These are phyloP conservation scores for Eptesicus fuscus DNA, from an alignment of 2,113 vertebrate genomes.

Conservation along the genomic window DNA sequence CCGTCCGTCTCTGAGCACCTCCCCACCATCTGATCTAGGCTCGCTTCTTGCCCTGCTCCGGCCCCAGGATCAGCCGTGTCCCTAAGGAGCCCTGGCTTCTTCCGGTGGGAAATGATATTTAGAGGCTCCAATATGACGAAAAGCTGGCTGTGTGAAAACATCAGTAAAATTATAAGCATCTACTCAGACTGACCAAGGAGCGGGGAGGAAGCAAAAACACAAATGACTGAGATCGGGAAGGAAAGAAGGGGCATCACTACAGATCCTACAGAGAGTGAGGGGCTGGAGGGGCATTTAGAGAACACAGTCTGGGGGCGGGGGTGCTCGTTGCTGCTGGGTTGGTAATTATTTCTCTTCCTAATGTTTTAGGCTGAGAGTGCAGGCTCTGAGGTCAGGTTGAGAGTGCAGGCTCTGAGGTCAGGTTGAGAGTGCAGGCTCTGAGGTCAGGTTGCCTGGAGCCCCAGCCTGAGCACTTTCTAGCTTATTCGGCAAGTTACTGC, in stretches of 20 bases:
- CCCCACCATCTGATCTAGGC: not conserved
- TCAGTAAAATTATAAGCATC: not conserved
- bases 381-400: too few relatives aligned
- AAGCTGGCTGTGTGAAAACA: not conserved
- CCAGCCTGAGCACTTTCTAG: not conserved
- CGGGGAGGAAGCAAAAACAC: not conserved
- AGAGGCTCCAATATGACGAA: not conserved
- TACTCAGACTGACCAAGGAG: not conserved
- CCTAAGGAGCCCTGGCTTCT: not conserved
- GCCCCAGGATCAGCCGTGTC: not conserved
- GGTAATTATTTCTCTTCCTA: not conserved
- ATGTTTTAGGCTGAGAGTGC: too few relatives aligned
- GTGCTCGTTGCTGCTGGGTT: not conserved
- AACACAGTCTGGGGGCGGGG: not conserved
- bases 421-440: not conserved
- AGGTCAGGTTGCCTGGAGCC: not conserved
- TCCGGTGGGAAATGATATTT: not conserved
- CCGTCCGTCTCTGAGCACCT: accelerated
- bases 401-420: too few relatives aligned
- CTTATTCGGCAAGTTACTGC: not conserved
- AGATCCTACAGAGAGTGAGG: not conserved
- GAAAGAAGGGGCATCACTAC: not conserved
- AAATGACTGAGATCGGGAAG: accelerated
- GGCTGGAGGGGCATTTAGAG: not conserved
- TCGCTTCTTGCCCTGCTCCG: not conserved